Evolutionary conservation across 2,113 vertebrate species (phyloP).

Genomic region (Neofelis nebulosa): DNA sequence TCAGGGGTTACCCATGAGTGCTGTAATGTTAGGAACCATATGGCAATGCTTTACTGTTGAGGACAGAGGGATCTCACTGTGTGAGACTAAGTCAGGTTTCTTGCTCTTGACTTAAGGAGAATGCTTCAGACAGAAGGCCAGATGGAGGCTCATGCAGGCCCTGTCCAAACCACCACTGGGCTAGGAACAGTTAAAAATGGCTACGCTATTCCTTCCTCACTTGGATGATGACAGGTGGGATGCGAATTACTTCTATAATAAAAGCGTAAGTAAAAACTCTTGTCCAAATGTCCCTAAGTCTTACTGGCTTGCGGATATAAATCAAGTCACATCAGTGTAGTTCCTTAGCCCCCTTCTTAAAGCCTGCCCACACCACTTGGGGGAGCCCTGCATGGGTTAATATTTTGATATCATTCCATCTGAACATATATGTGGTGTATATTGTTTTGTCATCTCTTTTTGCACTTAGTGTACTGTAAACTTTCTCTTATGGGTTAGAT

Average conservation of each 20-base stretch:
- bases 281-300: neutral
- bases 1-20: slow-evolving; percentile 49
- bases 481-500: neutral
- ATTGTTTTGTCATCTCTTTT: neutral
- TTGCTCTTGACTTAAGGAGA: neutral
- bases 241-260: neutral
- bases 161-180: neutral
- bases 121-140: neutral
- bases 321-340: neutral
- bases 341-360: neutral
- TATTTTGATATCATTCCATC: neutral
- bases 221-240: neutral
- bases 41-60: slow-evolving; percentile 19
- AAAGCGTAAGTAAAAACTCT: neutral
- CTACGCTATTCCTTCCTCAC: neutral
- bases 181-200: neutral
- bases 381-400: neutral
- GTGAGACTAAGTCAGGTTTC: neutral
- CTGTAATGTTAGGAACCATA: slow-evolving; percentile 27
- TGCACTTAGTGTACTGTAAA: neutral
- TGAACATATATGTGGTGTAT: neutral
- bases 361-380: neutral
- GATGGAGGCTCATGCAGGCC: neutral
- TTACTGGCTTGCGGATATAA: neutral
- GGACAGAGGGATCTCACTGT: slow-evolving; percentile 30